Evolutionary conservation across 2,888 invertebrate species (phyloP).

Genomic region (Pollenia griseotomentosa): DNA sequence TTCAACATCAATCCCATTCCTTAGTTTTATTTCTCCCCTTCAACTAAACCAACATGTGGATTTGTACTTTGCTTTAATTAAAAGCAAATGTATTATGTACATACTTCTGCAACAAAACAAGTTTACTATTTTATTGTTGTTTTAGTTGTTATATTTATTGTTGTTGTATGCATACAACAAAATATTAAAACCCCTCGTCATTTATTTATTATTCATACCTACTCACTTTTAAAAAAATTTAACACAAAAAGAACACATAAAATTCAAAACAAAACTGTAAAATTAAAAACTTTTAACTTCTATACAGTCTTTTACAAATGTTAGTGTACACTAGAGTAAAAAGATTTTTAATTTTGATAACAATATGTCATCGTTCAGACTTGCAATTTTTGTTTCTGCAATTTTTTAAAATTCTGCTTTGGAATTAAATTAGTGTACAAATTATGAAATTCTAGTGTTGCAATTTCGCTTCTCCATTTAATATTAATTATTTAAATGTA

Average conservation of each 20-base stretch:
- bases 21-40: background rate
- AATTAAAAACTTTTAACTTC: background rate
- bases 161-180: conserved; percentile 18
- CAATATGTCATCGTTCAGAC: too few relatives aligned
- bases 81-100: conserved; percentile 39
- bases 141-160: background rate
- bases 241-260: background rate
- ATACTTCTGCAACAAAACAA: conserved; percentile 23
- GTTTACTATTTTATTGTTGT: conserved; percentile 32
- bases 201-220: conserved; percentile 60
- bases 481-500: too few relatives aligned
- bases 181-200: conserved; percentile 40
- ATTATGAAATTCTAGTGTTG: too few relatives aligned
- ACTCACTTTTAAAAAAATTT: conserved; percentile 8
- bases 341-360: too few relatives aligned
- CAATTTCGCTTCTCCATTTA: too few relatives aligned
- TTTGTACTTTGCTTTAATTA: conserved; percentile 64
- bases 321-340: background rate
- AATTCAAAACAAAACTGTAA: background rate
- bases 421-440: too few relatives aligned
- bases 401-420: too few relatives aligned
- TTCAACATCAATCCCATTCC: background rate
- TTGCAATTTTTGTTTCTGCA: too few relatives aligned
- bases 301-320: conserved; percentile 4
- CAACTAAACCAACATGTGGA: background rate